A percentile compares a stretch with the other conserved stretches of the same genome.
These are phyloP conservation scores for Umimayanthus chanpuru DNA, from an alignment of 92 coral and sea anemone species.

Conservation along the genomic window DNA sequence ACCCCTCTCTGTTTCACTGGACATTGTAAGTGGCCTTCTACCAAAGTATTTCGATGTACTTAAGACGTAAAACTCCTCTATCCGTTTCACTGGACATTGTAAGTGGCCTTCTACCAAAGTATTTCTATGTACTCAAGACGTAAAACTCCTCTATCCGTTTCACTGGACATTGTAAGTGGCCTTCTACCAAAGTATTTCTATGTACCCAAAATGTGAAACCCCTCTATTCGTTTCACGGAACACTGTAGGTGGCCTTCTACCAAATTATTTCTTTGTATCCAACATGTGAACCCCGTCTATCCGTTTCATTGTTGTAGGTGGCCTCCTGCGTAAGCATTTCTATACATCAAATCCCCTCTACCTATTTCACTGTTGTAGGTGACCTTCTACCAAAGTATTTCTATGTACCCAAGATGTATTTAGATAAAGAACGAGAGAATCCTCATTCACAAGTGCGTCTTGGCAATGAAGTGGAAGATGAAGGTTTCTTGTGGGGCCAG, in stretches of 20 bases:
- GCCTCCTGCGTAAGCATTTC: neutral
- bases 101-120: constrained; percentile 88
- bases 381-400: constrained; percentile 88
- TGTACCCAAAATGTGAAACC: constrained; percentile 67
- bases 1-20: no score
- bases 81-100: no score
- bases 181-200: constrained; percentile 80
- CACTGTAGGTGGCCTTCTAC: neutral
- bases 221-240: neutral
- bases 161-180: constrained; percentile 46
- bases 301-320: neutral
- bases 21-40: no score
- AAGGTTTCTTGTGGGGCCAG: constrained; percentile 88
- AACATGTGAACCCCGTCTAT: constrained; percentile 30
- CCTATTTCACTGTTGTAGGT: constrained; percentile 29
- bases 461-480: constrained; percentile 64
- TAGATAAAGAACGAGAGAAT: constrained; percentile 73
- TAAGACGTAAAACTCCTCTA: no score
- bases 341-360: constrained; percentile 57
- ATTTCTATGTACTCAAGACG: constrained; percentile 83
- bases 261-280: constrained; percentile 58
- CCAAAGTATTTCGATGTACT: no score
- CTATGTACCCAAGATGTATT: constrained; percentile 80
- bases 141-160: no score
- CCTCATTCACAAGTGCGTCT: constrained; percentile 83